A percentile compares a stretch with the other conserved stretches of the same genome.
phyloP scores from a whole-genome alignment of 2,113 vertebrate genomes.

The Pseudopipra pipra region DNA sequence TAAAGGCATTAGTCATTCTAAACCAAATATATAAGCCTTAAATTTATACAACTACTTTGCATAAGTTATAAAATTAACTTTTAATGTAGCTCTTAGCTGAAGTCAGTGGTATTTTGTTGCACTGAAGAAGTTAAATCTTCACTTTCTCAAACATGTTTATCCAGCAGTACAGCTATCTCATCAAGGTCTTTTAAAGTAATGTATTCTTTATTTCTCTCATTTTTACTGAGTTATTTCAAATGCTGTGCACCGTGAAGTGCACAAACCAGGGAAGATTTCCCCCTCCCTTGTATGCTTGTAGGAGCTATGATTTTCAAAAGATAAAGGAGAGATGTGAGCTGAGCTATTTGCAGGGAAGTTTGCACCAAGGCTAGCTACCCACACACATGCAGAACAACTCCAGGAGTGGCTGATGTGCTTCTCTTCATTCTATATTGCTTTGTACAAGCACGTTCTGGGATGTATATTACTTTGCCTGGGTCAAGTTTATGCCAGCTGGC shows the following conservation, averaged over 20 bases:
- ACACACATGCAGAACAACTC: neutral
- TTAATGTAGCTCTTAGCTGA: neutral
- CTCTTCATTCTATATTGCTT: neutral
- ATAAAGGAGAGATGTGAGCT: neutral
- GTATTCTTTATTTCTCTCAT: neutral
- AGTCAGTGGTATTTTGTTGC: neutral
- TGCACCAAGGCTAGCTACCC: neutral
- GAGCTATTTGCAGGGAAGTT: neutral
- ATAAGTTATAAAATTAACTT: neutral
- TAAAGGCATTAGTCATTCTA: neutral
- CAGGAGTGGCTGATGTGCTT: neutral
- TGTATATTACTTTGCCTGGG: neutral
- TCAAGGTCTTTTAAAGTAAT: neutral
- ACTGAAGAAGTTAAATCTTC: neutral
- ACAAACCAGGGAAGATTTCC: neutral
- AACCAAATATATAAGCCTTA: neutral
- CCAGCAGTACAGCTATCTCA: neutral
- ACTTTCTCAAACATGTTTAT: neutral
- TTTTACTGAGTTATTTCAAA: neutral
- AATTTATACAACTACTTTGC: neutral
- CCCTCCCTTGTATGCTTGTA: neutral
- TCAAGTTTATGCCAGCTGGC: neutral
- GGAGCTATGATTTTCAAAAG: neutral
- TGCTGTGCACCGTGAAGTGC: neutral
- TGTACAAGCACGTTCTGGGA: neutral